A percentile compares a stretch with the other conserved stretches of the same genome.
Evolutionary conservation across 1,140 invertebrate species (phyloP).

Genomic region (Pomacea maculata): DNA sequence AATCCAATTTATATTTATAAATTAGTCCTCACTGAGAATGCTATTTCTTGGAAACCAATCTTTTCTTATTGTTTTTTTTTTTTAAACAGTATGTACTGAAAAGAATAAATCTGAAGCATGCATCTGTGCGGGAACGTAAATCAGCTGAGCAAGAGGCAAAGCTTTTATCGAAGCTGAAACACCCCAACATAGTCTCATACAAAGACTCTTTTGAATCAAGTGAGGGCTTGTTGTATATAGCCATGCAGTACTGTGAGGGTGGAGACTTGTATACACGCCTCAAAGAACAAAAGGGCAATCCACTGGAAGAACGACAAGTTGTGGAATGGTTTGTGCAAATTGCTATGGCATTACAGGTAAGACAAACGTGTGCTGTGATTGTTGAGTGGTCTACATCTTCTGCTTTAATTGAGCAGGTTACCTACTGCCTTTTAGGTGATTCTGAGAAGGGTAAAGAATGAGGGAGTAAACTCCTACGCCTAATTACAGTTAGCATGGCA

Average conservation of each 20-base stretch:
- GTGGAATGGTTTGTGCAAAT: slow-evolving; percentile 72
- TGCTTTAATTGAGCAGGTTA: too few species aligned
- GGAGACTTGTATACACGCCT: slow-evolving; percentile 69
- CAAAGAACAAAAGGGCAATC: slow-evolving; percentile 66
- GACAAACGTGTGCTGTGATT: not conserved
- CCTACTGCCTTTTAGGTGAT: too few species aligned
- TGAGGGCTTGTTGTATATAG: slow-evolving; percentile 67
- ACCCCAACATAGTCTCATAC: slow-evolving; percentile 70
- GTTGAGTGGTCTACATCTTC: too few species aligned
- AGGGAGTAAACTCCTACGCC: too few species aligned
- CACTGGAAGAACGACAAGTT: slow-evolving; percentile 65
- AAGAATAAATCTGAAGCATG: slow-evolving; percentile 66
- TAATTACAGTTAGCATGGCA: too few species aligned
- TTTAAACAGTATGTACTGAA: slow-evolving; percentile 69
- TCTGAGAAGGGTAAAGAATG: too few species aligned
- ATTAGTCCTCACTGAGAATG: not conserved
- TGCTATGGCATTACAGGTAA: slow-evolving; percentile 68
- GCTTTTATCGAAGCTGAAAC: slow-evolving; percentile 68
- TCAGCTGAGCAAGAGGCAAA: slow-evolving; percentile 68
- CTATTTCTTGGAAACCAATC: not conserved
- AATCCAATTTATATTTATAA: not conserved
- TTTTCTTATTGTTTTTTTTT: not conserved
- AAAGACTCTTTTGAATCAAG: slow-evolving; percentile 68
- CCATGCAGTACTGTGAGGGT: slow-evolving; percentile 70
- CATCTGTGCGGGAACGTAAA: slow-evolving; percentile 63